Base-by-base conservation (phyloP, 1,140 invertebrate species). In the Plodia interpunctella region DNA sequence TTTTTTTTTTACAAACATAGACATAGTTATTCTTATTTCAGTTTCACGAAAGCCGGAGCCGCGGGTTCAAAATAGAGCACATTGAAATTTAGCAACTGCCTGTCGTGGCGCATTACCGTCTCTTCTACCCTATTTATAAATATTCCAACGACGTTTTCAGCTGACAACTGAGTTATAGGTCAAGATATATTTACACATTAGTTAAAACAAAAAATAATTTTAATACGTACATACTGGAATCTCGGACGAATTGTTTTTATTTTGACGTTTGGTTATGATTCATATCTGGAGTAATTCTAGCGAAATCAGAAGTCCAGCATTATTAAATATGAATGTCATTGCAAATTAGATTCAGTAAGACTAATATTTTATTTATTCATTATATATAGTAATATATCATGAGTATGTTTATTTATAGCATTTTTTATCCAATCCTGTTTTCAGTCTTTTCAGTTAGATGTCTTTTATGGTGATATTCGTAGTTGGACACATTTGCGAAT, bases 41-140 rank as follows among this genome's bases (percentile, higher is more conserved):
- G 73, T 73, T 74, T 70, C 66, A 70, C 70, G 78, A 79, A 83
- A 87, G 76, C 68, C 67, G 74, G 82, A 74, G 72, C 74, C 74
- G 70, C 70, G 71, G 74, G 76, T 80, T 74, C 68, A 71, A 87
- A 84, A 77, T 88, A 77, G 86, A 86, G 68, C 86, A 80, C 77
- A 82, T 83, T 88, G 84, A 87, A 85, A 88, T 87, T 85, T 87
- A 84, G 84, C 84, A 87, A 86, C 83, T 89, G 84, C 79, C 82
- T 87, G 81, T 84, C 80, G 74, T 65, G 67, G 64, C 75, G 76
- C 77, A 82, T 88, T 86, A 87, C 83, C 59, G 76, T 76, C 70
- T 84, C 70, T 65, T 77, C 80, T 82, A 75, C 77, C 74, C 77
- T 88, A 86, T 88, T 86, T 87, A 87, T 86, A 86, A 87, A 87